These are phyloP conservation scores for Noctua fimbriata DNA, from an alignment of 2,888 invertebrate genomes.

Conservation along the genomic window DNA sequence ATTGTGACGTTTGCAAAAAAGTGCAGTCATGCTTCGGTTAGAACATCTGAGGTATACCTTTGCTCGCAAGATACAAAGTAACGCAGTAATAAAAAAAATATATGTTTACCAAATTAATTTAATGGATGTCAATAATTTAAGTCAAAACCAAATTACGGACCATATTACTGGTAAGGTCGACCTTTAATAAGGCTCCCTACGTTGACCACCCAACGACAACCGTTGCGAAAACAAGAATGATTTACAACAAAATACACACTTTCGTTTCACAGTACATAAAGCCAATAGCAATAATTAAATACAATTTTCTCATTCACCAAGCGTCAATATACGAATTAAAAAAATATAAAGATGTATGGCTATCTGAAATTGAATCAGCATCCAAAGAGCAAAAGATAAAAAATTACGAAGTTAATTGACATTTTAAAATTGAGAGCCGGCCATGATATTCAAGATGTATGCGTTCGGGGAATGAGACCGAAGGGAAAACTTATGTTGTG, in stretches of 20 bases:
- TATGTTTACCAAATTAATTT: slow-evolving; percentile 1
- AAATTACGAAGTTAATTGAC: slow-evolving; percentile 78
- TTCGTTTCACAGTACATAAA: slow-evolving; percentile 64
- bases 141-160: slow-evolving; percentile 16
- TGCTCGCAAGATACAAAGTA: neutral
- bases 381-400: slow-evolving; percentile 71
- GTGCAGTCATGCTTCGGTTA: neutral
- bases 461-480: slow-evolving; percentile 51
- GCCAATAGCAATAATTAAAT: slow-evolving; percentile 66
- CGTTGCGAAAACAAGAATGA: slow-evolving; percentile 38
- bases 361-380: slow-evolving; percentile 76
- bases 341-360: slow-evolving; percentile 70
- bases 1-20: slow-evolving; percentile 22
- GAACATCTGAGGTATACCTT: neutral
- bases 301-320: slow-evolving; percentile 65
- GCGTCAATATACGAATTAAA: slow-evolving; percentile 69
- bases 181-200: slow-evolving; percentile 13
- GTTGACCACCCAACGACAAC: slow-evolving; percentile 48
- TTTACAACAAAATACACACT: slow-evolving; percentile 52
- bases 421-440: slow-evolving; percentile 75
- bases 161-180: slow-evolving; percentile 31
- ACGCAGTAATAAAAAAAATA: neutral
- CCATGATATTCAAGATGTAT: slow-evolving; percentile 51
- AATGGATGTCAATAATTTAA: slow-evolving; percentile 5
- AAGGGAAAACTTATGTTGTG: slow-evolving; percentile 56